These are phyloP conservation scores for Meliscaeva auricollis DNA, from an alignment of 2,888 invertebrate genomes.

Conservation along the genomic window DNA sequence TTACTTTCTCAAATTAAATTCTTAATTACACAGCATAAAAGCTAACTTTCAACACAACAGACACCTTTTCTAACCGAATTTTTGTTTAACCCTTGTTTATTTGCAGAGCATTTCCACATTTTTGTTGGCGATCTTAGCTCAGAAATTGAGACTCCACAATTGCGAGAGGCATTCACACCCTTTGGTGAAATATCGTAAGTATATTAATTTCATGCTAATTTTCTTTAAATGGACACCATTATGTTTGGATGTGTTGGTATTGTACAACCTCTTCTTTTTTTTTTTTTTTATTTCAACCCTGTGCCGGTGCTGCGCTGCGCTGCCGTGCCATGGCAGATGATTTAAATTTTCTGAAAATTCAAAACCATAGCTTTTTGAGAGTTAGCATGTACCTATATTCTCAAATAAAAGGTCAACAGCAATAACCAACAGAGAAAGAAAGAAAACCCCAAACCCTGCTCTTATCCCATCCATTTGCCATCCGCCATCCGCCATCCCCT, in stretches of 20 bases:
- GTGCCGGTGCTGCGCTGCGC: too few species aligned
- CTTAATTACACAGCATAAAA: conserved; percentile 23
- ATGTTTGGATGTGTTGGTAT: conserved; percentile 3
- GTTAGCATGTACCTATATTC: conserved; percentile 26
- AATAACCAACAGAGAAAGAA: conserved; percentile 38
- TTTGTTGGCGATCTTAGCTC: conserved; percentile 99
- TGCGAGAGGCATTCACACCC: conserved; percentile 98
- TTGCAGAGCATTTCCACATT: conserved; percentile 99
- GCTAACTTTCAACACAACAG: not conserved
- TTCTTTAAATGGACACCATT: conserved; percentile 41
- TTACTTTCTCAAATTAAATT: conserved; percentile 33
- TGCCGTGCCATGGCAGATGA: conserved; percentile 2
- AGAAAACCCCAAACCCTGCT: not conserved
- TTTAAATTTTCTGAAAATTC: conserved; percentile 22
- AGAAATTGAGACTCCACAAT: conserved; percentile 98
- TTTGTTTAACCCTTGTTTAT: conserved; percentile 80
- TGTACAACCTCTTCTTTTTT: not conserved
- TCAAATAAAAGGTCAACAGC: conserved; percentile 38
- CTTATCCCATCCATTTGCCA: not conserved
- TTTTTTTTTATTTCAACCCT: not conserved
- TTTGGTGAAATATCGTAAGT: conserved; percentile 99
- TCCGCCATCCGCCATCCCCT: not conserved
- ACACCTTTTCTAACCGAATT: conserved; percentile 39
- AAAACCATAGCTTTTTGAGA: conserved; percentile 23
- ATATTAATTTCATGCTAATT: conserved; percentile 69